Evolutionary conservation across 1,140 invertebrate species (phyloP).

Genomic region (Myzus persicae): DNA sequence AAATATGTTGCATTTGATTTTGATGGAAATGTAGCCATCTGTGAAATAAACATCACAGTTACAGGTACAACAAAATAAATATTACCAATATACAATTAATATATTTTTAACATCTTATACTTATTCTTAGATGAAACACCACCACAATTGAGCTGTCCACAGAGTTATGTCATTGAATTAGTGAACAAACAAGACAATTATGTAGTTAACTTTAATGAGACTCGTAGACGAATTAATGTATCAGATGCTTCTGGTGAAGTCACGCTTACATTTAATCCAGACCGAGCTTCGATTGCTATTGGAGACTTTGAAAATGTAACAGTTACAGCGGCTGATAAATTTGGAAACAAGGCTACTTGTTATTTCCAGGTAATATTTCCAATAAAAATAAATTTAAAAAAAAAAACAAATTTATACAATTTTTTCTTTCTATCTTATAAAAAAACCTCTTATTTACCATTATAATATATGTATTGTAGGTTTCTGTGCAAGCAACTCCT

Average conservation of each 20-base stretch:
- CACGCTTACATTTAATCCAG: slow-evolving; percentile 81
- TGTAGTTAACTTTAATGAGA: slow-evolving; percentile 92
- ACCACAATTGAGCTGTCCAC: slow-evolving; percentile 91
- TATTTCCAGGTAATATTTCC: slow-evolving; percentile 82
- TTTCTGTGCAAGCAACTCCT: slow-evolving; percentile 88
- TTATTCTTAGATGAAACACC: slow-evolving; percentile 81
- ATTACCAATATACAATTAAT: background rate
- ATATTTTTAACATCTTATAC: slow-evolving; percentile 58
- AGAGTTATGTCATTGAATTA: slow-evolving; percentile 93
- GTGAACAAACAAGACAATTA: slow-evolving; percentile 90
- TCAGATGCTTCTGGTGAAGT: slow-evolving; percentile 91
- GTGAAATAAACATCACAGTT: slow-evolving; percentile 93
- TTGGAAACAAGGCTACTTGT: slow-evolving; percentile 88
- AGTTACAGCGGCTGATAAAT: slow-evolving; percentile 86
- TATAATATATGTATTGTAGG: slow-evolving; percentile 65
- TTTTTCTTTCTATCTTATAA: background rate
- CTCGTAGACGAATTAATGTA: slow-evolving; percentile 82
- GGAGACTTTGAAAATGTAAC: slow-evolving; percentile 95
- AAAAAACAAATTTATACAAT: background rate
- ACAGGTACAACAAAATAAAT: slow-evolving; percentile 68
- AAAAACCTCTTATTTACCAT: background rate
- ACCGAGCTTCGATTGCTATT: slow-evolving; percentile 85
- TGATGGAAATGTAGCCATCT: slow-evolving; percentile 96
- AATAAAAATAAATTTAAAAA: background rate
- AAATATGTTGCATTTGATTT: slow-evolving; percentile 96